phyloP scores from a whole-genome alignment of 2,888 invertebrate genomes.

The Cryptophagus acutangulus region DNA sequence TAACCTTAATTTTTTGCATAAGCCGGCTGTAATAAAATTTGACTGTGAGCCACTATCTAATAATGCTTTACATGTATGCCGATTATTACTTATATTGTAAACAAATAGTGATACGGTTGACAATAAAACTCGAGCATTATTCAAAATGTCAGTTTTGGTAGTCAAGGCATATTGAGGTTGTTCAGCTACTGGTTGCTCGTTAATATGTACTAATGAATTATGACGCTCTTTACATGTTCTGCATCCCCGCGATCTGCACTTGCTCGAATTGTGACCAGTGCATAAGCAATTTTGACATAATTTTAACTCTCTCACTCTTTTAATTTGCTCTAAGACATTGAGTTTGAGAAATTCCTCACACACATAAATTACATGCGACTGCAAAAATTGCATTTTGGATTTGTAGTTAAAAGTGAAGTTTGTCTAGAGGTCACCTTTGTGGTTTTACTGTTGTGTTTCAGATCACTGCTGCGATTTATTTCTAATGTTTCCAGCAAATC shows the following conservation, averaged over 20 bases:
- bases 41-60: conserved; percentile 6
- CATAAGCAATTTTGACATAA: conserved; percentile 3
- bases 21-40: not conserved
- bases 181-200: not conserved
- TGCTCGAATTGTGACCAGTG: not conserved
- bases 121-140: not conserved
- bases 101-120: conserved; percentile 2
- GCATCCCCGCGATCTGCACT: not conserved
- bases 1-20: conserved; percentile 1
- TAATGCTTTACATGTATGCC: not conserved
- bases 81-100: not conserved
- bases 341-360: conserved; percentile 2
- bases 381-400: conserved; percentile 3
- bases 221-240: not conserved
- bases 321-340: not conserved
- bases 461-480: conserved; percentile 6
- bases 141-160: not conserved
- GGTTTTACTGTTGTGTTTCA: too few relatives aligned
- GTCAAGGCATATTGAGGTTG: not conserved
- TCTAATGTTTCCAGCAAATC: conserved; percentile 7
- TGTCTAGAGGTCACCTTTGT: too few relatives aligned
- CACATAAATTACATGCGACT: not conserved
- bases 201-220: not conserved
- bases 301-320: not conserved
- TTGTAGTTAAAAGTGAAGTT: conserved; percentile 1